A percentile compares a stretch with the other conserved stretches of the same genome.
Evolutionary conservation across 2,113 vertebrate genomes (phyloP).

Genomic region (Vimba vimba): DNA sequence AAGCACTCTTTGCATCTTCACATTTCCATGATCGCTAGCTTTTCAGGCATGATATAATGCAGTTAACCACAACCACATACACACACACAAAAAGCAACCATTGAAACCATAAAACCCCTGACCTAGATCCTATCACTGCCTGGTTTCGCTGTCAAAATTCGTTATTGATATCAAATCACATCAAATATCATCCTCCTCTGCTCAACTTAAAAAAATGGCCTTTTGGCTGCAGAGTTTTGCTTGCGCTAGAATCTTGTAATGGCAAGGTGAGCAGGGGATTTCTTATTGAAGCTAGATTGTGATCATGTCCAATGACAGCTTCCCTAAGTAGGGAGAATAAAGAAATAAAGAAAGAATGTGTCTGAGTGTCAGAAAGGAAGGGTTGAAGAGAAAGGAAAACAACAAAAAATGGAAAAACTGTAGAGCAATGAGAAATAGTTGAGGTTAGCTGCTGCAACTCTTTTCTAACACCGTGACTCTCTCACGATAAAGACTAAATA

Average conservation of each 20-base stretch:
- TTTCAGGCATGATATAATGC: slow-evolving; percentile 59
- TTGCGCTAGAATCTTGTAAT: slow-evolving; percentile 22
- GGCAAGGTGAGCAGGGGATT: slow-evolving; percentile 25
- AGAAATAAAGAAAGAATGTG: neutral
- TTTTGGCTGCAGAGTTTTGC: neutral
- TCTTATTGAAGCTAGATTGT: neutral
- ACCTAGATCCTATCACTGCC: slow-evolving; percentile 31
- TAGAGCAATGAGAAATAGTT: slow-evolving; percentile 20
- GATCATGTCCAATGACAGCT: slow-evolving; percentile 3
- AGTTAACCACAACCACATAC: slow-evolving; percentile 18
- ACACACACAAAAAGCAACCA: slow-evolving; percentile 12
- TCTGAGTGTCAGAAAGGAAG: neutral
- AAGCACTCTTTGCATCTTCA: slow-evolving; percentile 55
- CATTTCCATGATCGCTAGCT: slow-evolving; percentile 53
- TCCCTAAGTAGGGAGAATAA: slow-evolving; percentile 2
- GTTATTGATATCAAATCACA: slow-evolving; percentile 24
- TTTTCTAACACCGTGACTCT: slow-evolving; percentile 51
- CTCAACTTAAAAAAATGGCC: slow-evolving; percentile 10
- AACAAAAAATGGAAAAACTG: slow-evolving; percentile 2
- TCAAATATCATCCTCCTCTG: slow-evolving; percentile 27
- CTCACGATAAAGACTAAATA: slow-evolving; percentile 69
- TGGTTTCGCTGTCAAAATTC: slow-evolving; percentile 29
- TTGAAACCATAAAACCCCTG: slow-evolving; percentile 16
- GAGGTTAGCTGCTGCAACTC: slow-evolving; percentile 59
- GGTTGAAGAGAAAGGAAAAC: slow-evolving; percentile 47